phyloP scores from a whole-genome alignment of 2,113 vertebrate genomes.

The Trochalopteron elliotii region DNA sequence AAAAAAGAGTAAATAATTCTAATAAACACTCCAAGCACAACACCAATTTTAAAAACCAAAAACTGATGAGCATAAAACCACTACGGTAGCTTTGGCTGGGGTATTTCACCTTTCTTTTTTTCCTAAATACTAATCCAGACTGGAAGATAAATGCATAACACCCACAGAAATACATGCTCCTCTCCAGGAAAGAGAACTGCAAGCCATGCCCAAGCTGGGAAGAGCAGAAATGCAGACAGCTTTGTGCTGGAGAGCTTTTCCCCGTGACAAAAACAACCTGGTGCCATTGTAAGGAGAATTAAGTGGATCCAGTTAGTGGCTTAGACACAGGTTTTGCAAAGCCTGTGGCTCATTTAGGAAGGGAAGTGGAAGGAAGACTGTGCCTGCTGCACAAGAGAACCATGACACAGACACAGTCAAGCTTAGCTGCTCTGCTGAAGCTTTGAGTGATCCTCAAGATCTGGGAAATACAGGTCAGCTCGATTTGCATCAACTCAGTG shows the following conservation, averaged over 20 bases:
- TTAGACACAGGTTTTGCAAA: not conserved
- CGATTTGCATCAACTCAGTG: not conserved
- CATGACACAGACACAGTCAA: not conserved
- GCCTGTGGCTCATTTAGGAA: not conserved
- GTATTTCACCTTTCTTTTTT: not conserved
- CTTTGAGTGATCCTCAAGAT: not conserved
- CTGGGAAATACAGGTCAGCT: not conserved
- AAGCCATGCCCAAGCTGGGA: not conserved
- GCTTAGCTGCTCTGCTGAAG: not conserved
- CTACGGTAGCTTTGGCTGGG: not conserved
- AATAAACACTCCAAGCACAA: not conserved
- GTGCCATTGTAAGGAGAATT: not conserved
- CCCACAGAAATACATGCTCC: rapidly evolving
- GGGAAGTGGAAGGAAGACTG: not conserved
- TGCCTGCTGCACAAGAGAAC: not conserved
- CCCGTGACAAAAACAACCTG: not conserved
- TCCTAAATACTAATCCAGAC: not conserved
- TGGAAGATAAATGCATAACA: not conserved
- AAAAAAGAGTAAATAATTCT: not conserved
- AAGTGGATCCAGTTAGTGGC: not conserved
- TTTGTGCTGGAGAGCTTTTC: not conserved
- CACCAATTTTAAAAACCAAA: not conserved
- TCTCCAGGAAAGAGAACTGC: not conserved
- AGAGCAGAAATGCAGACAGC: not conserved
- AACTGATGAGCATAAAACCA: not conserved